Base-by-base conservation (phyloP, 2,113 vertebrate species). In the Leiothrix lutea region DNA sequence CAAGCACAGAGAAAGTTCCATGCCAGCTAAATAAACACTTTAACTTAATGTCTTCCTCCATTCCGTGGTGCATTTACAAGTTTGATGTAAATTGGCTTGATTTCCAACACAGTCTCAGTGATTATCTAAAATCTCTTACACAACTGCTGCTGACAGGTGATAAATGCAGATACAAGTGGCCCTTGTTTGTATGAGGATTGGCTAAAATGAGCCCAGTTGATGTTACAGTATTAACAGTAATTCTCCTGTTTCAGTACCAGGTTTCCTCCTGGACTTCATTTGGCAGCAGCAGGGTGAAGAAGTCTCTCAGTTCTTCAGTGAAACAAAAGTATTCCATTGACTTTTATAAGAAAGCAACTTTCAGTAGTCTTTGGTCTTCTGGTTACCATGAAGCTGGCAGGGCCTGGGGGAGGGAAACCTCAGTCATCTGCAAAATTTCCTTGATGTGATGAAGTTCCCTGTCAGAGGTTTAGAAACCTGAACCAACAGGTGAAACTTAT, bases 361-460 rank as follows among this genome's bases (percentile, higher is more conserved):
- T 95, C 87, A 74, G 38, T 89, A 94, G 91, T 92, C 62, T 94
- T 53, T 92, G 47, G 90, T 96, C 86, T 97, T 97, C 94, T 96
- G 71, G 92, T 97, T 97, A 92, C 95, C 45, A 2, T n/a, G 70
- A 85, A 79, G 89, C 92, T 95, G 96, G 90, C 97, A 96, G 95
- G 51, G 44, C 73, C 67, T 85, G 83, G 87, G 94, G 93, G 90
- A 97, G 84, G 94, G 95, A 97, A 96, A 94, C 70, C 96, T 91
- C 64, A 57, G 70, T 40, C 92, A 98, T 98, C 98, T 98, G 95
- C 92, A 95, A 78, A 94, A 85, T 97, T 98, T 98, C 98, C 97
- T 98, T 97, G 95, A 96, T 61, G 97, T 98, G 98, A 97, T 99
- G 98, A 99, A 98, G 97, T 95, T 97, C 97, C 97, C 98, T 99